phyloP scores from a whole-genome alignment of 2,113 vertebrate species.

The Megalops atlanticus region DNA sequence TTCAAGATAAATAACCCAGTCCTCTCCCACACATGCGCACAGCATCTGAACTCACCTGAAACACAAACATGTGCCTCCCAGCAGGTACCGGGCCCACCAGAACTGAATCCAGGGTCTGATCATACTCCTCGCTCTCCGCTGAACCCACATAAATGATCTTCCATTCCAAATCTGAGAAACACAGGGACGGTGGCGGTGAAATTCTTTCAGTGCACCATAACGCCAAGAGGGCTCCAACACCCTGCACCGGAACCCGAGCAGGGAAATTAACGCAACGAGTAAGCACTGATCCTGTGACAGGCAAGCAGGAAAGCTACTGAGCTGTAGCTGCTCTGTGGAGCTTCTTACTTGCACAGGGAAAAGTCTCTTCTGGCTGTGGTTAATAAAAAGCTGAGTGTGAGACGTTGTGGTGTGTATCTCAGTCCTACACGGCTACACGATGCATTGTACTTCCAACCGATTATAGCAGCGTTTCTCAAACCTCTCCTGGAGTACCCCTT shows the following conservation, averaged over 20 bases:
- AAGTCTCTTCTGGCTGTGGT: too few species aligned
- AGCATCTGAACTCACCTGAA: slow-evolving; percentile 73
- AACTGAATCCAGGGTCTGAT: slow-evolving; percentile 87
- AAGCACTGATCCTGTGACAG: not conserved
- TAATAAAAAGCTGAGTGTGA: too few species aligned
- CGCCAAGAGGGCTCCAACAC: not conserved
- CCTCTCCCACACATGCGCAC: not conserved
- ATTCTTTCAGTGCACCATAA: not conserved
- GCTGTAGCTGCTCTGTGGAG: not conserved
- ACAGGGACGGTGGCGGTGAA: not conserved
- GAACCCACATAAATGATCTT: slow-evolving; percentile 93
- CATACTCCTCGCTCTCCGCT: slow-evolving; percentile 89
- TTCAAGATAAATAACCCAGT: not conserved
- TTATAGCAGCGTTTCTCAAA: too few species aligned
- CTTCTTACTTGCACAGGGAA: not conserved
- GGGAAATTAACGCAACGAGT: not conserved
- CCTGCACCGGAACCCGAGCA: not conserved
- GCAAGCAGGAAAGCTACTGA: not conserved
- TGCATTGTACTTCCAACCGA: not conserved
- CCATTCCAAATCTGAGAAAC: slow-evolving; percentile 83
- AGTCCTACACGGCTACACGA: too few species aligned
- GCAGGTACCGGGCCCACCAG: slow-evolving; percentile 88
- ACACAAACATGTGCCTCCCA: slow-evolving; percentile 90
- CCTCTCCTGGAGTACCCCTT: too few species aligned
- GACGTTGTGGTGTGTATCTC: too few species aligned